Evolutionary conservation across 2,113 vertebrate species (phyloP), one percentile per base, ranked within the genome.

Genomic region (Irena cyanogastra): DNA sequence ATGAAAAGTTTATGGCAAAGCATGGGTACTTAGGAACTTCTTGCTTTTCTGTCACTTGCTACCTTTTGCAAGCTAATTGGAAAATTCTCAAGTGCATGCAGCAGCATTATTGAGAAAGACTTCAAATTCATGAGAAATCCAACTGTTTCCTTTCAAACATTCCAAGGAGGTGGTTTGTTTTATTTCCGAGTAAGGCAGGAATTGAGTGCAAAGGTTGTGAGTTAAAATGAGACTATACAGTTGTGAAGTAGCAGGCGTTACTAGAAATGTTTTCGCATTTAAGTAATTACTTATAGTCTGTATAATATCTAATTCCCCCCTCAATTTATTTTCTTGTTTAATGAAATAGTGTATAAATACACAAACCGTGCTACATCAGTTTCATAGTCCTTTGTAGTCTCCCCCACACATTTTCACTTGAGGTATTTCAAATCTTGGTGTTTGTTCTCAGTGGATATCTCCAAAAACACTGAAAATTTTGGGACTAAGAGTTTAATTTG

Each of bases 291-390:
- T 49, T n/a, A 9, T 7, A 42, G 26, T 11, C 22, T 47, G 6
- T n/a, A 3, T 1, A 57, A 8, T n/a, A 59, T 39, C 50, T 11
- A 18, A 33, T 26, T 16, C 2, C 6, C 8, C 2, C 7, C 12
- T 23, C 5, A 14, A 10, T 54, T 49, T 15, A 3, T 45, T 35
- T 66, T 31, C 33, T 31, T 53, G 22, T 53, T 39, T n/a, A 22
- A 23, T 28, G 14, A 30, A 82, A 15, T 16, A n/a, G 15, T 7
- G 11, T 10, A 7, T 37, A 31, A 63, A 37, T 10, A 60, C n/a
- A n/a, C 13, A 45, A 50, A 30, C 37, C 14, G 30, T 14, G 6
- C 37, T 53, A 53, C 6, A 37, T 1, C 8, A 22, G 12, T 71
- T 88, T 60, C 33, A 71, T 5, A 24, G 10, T 11, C 39, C 13